Percentiles rank a stretch among this genome's conserved stretches.
phyloP scores from a whole-genome alignment of 2,888 invertebrate genomes.

The Gymnocheta viridis region DNA sequence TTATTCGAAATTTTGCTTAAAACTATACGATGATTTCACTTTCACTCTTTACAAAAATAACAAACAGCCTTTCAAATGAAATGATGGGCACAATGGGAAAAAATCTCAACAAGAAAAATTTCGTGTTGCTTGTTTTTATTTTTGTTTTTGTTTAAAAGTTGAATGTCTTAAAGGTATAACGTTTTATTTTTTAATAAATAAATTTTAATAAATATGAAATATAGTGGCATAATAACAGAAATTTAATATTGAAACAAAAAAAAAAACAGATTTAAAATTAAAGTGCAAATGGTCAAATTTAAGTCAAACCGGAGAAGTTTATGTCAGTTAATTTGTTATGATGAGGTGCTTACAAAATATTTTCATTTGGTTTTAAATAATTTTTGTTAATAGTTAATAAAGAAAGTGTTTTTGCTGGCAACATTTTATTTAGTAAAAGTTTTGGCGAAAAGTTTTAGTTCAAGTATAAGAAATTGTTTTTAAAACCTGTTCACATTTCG shows the following conservation, averaged over 20 bases:
- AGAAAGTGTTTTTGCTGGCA: neutral
- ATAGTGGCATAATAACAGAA: conserved; percentile 62
- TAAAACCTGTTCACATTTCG: neutral
- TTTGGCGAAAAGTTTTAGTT: neutral
- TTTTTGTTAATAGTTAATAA: neutral
- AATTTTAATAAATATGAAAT: conserved; percentile 60
- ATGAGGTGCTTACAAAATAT: conserved; percentile 21
- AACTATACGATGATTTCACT: conserved; percentile 44
- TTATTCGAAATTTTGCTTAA: conserved; percentile 28
- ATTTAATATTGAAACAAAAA: conserved; percentile 17
- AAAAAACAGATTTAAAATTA: conserved; percentile 7
- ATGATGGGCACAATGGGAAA: conserved; percentile 47
- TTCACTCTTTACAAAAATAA: conserved; percentile 43
- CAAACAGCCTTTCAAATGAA: conserved; percentile 18
- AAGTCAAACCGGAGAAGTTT: conserved; percentile 7
- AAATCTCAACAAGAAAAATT: conserved; percentile 19
- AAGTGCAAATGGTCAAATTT: conserved; percentile 16
- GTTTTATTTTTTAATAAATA: neutral
- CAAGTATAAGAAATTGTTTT: neutral
- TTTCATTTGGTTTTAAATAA: neutral
- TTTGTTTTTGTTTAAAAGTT: neutral
- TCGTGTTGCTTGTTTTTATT: neutral
- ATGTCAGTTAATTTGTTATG: conserved; percentile 29
- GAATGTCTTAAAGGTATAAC: conserved; percentile 19
- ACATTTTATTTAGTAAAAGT: neutral